Conservation (phyloP, 2,888 invertebrate species). For the Pinctada fucata region DNA sequence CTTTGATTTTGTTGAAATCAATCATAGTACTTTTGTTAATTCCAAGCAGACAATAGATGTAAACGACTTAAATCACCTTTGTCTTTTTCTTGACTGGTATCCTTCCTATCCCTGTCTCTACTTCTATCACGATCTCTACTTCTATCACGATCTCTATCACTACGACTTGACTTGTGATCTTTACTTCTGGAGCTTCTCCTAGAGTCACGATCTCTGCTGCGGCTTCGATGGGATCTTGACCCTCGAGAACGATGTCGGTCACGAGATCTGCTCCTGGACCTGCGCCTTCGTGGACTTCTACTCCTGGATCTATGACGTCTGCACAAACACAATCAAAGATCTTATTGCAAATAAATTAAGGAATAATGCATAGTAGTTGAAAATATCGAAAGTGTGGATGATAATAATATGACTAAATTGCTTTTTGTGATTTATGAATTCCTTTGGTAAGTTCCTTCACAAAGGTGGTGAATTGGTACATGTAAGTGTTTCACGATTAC, state of each 20-base stretch:
- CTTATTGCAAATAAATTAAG: neutral
- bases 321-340: neutral
- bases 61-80: neutral
- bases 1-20: too few species aligned
- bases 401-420: neutral
- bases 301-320: conserved; percentile 61
- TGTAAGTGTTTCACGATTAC: too few species aligned
- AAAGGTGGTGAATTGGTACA: too few species aligned
- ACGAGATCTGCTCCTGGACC: conserved; percentile 57
- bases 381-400: neutral
- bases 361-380: neutral
- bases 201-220: conserved; percentile 32
- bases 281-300: conserved; percentile 55
- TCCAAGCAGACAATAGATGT: too few species aligned
- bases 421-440: neutral
- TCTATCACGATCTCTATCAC: conserved; percentile 22
- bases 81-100: conserved; percentile 3
- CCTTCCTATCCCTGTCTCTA: conserved; percentile 24
- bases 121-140: conserved; percentile 19
- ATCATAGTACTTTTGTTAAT: too few species aligned
- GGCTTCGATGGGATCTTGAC: conserved; percentile 29
- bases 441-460: neutral
- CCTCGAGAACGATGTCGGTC: conserved; percentile 53
- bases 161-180: conserved; percentile 33
- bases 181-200: conserved; percentile 43